These are phyloP conservation scores for Andrena bicolor DNA, from an alignment of 2,888 invertebrate species.

Conservation along the genomic window DNA sequence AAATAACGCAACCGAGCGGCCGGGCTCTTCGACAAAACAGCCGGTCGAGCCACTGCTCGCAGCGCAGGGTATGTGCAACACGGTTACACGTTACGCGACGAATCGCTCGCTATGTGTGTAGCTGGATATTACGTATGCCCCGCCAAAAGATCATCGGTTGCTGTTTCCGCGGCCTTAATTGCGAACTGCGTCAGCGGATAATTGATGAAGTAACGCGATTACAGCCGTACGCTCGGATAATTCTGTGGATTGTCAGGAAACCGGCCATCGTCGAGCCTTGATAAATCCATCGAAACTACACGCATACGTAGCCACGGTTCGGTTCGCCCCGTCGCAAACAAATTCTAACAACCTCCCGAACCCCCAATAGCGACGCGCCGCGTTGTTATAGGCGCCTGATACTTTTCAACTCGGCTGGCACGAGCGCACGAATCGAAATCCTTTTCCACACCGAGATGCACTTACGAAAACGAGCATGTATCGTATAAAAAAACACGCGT, in stretches of 20 bases:
- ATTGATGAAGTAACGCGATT: slow-evolving; percentile 77
- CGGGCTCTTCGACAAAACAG: slow-evolving; percentile 27
- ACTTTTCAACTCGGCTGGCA: too few relatives aligned
- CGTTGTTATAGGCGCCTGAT: too few relatives aligned
- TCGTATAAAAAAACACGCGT: too few relatives aligned
- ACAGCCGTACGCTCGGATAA: slow-evolving; percentile 66
- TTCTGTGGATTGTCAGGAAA: slow-evolving; percentile 73
- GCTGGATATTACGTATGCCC: slow-evolving; percentile 34
- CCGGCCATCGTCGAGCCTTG: slow-evolving; percentile 57
- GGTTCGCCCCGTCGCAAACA: slow-evolving; percentile 18
- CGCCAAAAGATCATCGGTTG: slow-evolving; percentile 59
- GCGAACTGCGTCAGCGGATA: slow-evolving; percentile 72
- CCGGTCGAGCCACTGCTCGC: not conserved
- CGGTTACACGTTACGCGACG: slow-evolving; percentile 27
- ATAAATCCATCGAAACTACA: slow-evolving; percentile 64
- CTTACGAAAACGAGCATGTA: too few relatives aligned
- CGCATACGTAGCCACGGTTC: not conserved
- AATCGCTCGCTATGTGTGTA: slow-evolving; percentile 29
- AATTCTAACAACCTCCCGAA: too few relatives aligned
- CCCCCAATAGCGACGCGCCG: too few relatives aligned
- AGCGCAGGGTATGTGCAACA: too few relatives aligned
- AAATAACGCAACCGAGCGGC: slow-evolving; percentile 37
- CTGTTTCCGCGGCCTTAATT: slow-evolving; percentile 72
- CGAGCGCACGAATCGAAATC: too few relatives aligned
- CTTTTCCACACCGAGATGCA: too few relatives aligned